Evolutionary conservation across 2,113 vertebrate species (phyloP).

Genomic region (Lagenorhynchus albirostris): DNA sequence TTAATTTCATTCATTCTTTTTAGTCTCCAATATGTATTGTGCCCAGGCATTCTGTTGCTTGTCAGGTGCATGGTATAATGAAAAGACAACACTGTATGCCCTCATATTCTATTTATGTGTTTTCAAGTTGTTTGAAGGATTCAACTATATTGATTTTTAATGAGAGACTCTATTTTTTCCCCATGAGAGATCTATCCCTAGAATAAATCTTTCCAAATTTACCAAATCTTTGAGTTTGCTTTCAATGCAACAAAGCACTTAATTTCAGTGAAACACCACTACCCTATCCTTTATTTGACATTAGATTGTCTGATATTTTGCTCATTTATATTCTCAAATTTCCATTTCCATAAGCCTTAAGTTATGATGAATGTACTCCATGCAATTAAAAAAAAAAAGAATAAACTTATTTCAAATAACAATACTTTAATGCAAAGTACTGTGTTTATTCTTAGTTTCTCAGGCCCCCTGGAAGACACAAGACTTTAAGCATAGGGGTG

Average conservation of each 20-base stretch:
- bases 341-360: not conserved
- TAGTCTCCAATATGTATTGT: not conserved
- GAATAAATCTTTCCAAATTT: not conserved
- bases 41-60: not conserved
- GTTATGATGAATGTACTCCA: not conserved
- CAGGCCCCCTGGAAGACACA: not conserved
- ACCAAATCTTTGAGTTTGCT: not conserved
- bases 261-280: slow-evolving; percentile 10
- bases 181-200: not conserved
- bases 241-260: not conserved
- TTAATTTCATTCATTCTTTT: not conserved
- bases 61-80: not conserved
- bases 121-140: not conserved
- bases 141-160: not conserved
- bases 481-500: not conserved
- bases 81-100: not conserved
- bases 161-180: not conserved
- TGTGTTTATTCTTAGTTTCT: not conserved
- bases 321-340: not conserved
- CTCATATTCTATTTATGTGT: not conserved
- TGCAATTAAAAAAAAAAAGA: not conserved
- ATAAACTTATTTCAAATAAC: not conserved
- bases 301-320: slow-evolving; percentile 31
- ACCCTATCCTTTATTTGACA: slow-evolving; percentile 44
- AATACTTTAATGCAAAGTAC: not conserved